These are phyloP conservation scores for Antheraea yamamai DNA, from an alignment of 2,888 invertebrate species.

Conservation along the genomic window DNA sequence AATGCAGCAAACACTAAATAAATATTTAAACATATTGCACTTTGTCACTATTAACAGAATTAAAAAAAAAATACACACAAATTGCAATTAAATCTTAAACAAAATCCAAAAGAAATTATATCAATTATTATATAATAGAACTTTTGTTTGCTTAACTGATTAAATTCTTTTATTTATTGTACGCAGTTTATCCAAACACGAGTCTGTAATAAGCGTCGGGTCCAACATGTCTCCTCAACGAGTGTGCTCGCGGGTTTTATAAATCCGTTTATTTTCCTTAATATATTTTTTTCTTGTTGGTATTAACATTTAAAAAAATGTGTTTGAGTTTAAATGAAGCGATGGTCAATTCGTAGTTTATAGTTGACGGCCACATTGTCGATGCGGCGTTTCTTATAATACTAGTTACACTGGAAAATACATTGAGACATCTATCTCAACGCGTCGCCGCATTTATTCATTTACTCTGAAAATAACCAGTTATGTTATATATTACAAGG, in stretches of 20 bases:
- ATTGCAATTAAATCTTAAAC: neutral
- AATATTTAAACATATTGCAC: slow-evolving; percentile 9
- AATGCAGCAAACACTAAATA: neutral
- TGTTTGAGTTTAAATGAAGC: slow-evolving; percentile 2
- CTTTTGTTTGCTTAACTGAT: neutral
- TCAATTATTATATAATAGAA: neutral
- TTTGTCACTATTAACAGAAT: slow-evolving; percentile 5
- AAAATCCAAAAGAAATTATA: neutral
- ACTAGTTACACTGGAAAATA: slow-evolving; percentile 47
- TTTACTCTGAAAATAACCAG: slow-evolving; percentile 24
- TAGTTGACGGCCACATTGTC: slow-evolving; percentile 18
- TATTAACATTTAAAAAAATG: slow-evolving; percentile 6
- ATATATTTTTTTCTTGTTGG: slow-evolving; percentile 11
- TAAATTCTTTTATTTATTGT: neutral
- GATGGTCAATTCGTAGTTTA: slow-evolving; percentile 7
- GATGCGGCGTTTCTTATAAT: slow-evolving; percentile 33
- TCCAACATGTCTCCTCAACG: slow-evolving; percentile 45
- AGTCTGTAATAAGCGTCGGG: slow-evolving; percentile 1
- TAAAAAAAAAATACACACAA: neutral
- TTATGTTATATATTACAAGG: slow-evolving; percentile 11
- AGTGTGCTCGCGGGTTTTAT: slow-evolving; percentile 31
- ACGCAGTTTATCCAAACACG: neutral
- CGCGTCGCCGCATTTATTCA: slow-evolving; percentile 26
- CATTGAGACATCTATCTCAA: slow-evolving; percentile 26
- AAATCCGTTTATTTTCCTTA: slow-evolving; percentile 16